These are phyloP conservation scores for Drosophila varians DNA, from an alignment of 1,140 invertebrate species.

Conservation along the genomic window DNA sequence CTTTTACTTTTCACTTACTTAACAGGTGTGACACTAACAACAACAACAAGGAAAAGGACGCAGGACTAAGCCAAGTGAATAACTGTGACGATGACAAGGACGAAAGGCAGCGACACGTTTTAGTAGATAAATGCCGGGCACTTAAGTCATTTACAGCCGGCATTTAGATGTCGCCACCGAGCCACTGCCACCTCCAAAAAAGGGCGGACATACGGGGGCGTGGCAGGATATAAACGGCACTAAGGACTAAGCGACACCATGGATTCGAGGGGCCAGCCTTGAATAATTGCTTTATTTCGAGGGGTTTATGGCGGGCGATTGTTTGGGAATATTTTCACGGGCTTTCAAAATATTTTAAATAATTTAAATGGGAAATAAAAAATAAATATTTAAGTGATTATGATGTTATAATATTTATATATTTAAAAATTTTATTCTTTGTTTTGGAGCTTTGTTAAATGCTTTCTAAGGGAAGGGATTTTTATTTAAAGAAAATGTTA, in stretches of 20 bases:
- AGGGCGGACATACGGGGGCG: neutral
- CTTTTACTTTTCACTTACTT: slow-evolving; percentile 23
- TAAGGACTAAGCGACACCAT: neutral
- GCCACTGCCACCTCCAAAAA: neutral
- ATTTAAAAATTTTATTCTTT: no score
- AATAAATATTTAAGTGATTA: no score
- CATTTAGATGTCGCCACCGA: slow-evolving; percentile 30
- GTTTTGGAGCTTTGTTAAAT: no score
- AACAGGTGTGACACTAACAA: slow-evolving; percentile 62
- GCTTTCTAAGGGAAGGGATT: no score
- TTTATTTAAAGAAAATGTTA: no score
- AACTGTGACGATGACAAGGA: slow-evolving; percentile 49
- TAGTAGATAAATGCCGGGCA: slow-evolving; percentile 74
- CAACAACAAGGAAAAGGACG: slow-evolving; percentile 5
- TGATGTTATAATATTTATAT: no score
- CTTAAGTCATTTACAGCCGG: slow-evolving; percentile 74
- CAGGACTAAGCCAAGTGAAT: slow-evolving; percentile 43
- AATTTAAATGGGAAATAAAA: no score
- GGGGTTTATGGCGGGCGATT: no score
- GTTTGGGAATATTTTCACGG: no score
- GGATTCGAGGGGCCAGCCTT: no score
- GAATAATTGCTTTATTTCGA: neutral
- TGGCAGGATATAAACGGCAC: neutral
- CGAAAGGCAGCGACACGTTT: slow-evolving; percentile 57
- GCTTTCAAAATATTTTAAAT: no score